A percentile compares a stretch with the other conserved stretches of the same genome.
phyloP scores from a whole-genome alignment of 2,888 invertebrate species.

The Polia nebulosa region DNA sequence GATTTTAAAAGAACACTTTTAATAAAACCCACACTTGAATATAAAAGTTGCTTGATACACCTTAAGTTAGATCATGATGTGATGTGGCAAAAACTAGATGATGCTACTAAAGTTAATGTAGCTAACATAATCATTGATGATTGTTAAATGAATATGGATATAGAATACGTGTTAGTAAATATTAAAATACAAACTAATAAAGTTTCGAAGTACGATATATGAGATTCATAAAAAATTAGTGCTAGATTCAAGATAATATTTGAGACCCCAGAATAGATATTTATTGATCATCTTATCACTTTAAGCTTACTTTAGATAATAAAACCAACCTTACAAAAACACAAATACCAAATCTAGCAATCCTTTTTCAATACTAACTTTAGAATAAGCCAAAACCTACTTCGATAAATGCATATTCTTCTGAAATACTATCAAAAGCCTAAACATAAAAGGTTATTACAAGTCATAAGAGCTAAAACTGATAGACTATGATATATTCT shows the following conservation, averaged over 20 bases:
- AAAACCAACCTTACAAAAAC: slow-evolving; percentile 30
- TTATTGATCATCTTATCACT: background rate
- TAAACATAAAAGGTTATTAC: background rate
- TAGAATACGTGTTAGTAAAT: slow-evolving; percentile 13
- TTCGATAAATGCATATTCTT: slow-evolving; percentile 31
- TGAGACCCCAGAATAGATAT: background rate
- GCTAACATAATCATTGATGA: slow-evolving; percentile 5
- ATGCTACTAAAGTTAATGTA: slow-evolving; percentile 18
- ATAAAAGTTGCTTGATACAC: slow-evolving; percentile 88
- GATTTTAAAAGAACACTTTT: slow-evolving; percentile 77
- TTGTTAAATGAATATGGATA: background rate
- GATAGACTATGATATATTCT: background rate
- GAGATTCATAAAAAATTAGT: slow-evolving; percentile 26
- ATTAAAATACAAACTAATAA: slow-evolving; percentile 24
- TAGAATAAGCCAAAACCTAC: background rate
- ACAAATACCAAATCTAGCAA: background rate
- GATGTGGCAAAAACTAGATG: slow-evolving; percentile 30
- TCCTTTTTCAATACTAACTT: slow-evolving; percentile 4
- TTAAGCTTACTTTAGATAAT: background rate
- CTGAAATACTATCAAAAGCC: background rate
- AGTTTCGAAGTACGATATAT: slow-evolving; percentile 5
- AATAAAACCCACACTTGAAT: slow-evolving; percentile 85
- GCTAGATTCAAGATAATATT: background rate
- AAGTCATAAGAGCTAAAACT: slow-evolving; percentile 2
- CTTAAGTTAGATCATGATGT: slow-evolving; percentile 70